Conservation (phyloP, 2,113 vertebrate species). For the Eonycteris spelaea region DNA sequence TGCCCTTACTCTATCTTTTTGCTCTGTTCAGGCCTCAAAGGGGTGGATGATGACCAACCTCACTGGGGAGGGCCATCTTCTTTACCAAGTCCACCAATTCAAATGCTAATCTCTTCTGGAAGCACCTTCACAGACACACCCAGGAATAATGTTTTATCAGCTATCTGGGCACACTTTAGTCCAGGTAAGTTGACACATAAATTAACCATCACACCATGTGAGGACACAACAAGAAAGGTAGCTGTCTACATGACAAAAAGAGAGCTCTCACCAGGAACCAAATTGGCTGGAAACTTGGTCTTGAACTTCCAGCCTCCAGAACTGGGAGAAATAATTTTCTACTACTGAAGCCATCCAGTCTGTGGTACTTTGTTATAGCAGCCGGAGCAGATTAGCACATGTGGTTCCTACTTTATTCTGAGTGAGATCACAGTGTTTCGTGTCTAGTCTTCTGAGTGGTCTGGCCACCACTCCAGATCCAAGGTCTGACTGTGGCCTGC, state of each 20-base stretch:
- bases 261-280: neutral
- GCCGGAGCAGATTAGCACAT: too few relatives aligned
- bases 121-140: neutral
- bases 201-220: neutral
- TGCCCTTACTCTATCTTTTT: neutral
- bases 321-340: neutral
- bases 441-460: neutral
- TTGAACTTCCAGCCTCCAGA: neutral
- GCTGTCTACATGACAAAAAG: neutral
- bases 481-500: neutral
- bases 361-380: neutral
- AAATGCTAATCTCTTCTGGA: neutral
- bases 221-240: neutral
- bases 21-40: neutral
- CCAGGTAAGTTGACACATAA: neutral
- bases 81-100: neutral
- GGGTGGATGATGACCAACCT: neutral
- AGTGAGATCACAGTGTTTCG: neutral
- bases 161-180: neutral
- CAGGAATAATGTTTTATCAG: neutral
- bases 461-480: neutral
- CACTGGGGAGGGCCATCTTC: neutral
- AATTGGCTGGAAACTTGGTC: neutral
- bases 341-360: neutral
- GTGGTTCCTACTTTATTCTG: neutral